Base-by-base conservation (phyloP, 2,113 vertebrate species). In the Crotalus horridus region DNA sequence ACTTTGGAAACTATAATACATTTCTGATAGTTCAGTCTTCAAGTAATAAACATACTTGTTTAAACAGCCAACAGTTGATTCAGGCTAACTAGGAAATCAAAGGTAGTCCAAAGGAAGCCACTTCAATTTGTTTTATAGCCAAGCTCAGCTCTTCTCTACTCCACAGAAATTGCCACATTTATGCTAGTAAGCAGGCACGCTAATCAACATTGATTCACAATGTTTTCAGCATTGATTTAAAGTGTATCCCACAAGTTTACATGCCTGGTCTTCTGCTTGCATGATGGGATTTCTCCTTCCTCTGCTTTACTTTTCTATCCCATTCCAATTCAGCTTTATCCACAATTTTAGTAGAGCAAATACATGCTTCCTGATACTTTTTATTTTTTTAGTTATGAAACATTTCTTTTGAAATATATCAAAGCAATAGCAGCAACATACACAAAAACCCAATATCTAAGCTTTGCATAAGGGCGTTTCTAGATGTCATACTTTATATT, bases 281-380 rank as follows among this genome's bases (percentile, higher is more conserved):
- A 23, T 43, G 17, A 21, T 43, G 39, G 33, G 81, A 85, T 7
- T 23, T 46, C 43, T 23, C 20, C 15, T 85, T 85, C n/a, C 81
- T 46, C 81, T 85, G 10, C 43, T 39, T 43, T 43, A 85, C 7
- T 43, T 7, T 21, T 85, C 8, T 21, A 85, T 43, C 21, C 74
- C 33, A 20, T 17, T 85, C 81, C 43, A 43, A 46, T 29, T 64
- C 29, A 64, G 61, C 26, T 64, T 64, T 29, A 64, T 64, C 61
- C 61, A 64, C 61, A 64, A 64, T 64, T 64, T 64, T 64, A 64
- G 21, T 3, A 55, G 51, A 61, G 20, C 12, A 88, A 51, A 29
- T 64, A 10, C 26, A 64, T 20, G 24, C 23, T 33, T 92, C 69
- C 91, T 91, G 55, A 94, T 90, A 39, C 89, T 88, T 94, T 92